Evolutionary conservation across 2,113 vertebrate genomes (phyloP).

Genomic region (Sceloporus tristichus): DNA sequence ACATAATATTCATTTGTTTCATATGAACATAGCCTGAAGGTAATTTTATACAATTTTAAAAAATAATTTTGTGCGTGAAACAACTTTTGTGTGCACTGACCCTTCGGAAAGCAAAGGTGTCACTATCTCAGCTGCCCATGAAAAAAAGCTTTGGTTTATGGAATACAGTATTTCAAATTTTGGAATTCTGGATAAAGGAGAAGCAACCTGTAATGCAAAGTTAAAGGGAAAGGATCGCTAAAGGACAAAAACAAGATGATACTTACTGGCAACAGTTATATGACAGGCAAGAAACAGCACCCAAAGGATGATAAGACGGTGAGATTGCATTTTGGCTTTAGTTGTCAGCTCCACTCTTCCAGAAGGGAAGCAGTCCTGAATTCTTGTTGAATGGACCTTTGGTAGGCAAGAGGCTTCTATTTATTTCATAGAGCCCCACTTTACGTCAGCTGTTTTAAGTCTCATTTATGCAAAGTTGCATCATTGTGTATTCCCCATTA

Average conservation of each 20-base stretch:
- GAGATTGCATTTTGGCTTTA: neutral
- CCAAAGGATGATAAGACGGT: neutral
- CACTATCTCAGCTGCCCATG: no score
- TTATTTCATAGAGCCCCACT: neutral
- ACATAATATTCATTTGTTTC: no score
- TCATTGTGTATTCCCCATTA: neutral
- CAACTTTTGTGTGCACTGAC: no score
- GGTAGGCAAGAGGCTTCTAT: neutral
- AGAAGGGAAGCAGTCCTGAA: neutral
- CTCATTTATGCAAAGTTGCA: neutral
- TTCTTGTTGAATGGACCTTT: neutral
- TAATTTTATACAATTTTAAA: no score
- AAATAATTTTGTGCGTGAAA: no score
- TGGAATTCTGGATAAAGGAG: no score
- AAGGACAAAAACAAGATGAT: neutral
- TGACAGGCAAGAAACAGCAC: neutral
- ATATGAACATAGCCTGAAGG: no score
- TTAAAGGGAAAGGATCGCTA: neutral
- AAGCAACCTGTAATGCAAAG: neutral
- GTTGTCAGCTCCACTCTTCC: neutral
- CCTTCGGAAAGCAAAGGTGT: no score
- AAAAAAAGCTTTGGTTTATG: no score
- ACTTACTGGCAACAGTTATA: conserved; percentile 18
- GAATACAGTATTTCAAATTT: no score
- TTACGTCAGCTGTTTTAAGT: conserved; percentile 1